A percentile compares a stretch with the other conserved stretches of the same genome.
These are phyloP conservation scores for Euleptes europaea DNA, from an alignment of 2,113 vertebrate species.

Conservation along the genomic window DNA sequence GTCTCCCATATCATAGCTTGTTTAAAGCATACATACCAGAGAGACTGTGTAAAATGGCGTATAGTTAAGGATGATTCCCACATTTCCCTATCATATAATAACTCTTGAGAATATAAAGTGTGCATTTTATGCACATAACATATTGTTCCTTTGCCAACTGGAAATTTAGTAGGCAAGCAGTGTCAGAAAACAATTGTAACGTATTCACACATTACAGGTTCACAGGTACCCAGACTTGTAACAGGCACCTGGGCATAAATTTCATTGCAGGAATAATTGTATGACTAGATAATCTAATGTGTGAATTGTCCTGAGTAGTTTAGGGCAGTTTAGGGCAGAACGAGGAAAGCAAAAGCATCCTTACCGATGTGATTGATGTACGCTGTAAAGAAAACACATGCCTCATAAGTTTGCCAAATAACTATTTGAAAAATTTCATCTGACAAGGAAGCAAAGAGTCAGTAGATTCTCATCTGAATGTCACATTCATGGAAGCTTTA, in stretches of 20 bases:
- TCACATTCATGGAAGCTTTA: background rate
- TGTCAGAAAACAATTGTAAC: background rate
- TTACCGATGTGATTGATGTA: constrained; percentile 59
- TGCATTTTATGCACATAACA: background rate
- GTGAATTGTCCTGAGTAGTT: background rate
- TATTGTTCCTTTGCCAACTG: background rate
- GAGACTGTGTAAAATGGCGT: background rate
- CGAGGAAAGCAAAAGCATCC: background rate
- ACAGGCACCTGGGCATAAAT: background rate
- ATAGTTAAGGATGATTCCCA: background rate
- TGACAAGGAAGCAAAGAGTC: background rate
- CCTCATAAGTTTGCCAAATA: constrained; percentile 19
- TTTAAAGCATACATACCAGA: background rate
- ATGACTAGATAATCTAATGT: background rate
- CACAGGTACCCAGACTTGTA: background rate
- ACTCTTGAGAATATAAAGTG: background rate
- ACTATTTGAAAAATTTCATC: background rate
- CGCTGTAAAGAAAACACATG: constrained; percentile 55
- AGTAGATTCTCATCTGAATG: background rate
- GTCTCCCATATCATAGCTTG: background rate
- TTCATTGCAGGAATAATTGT: background rate
- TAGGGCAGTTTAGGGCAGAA: accelerated
- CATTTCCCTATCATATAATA: background rate
- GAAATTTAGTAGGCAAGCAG: background rate
- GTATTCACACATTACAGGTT: background rate